Conservation (phyloP, 1,140 invertebrate species). For the Aphidius ervi region DNA sequence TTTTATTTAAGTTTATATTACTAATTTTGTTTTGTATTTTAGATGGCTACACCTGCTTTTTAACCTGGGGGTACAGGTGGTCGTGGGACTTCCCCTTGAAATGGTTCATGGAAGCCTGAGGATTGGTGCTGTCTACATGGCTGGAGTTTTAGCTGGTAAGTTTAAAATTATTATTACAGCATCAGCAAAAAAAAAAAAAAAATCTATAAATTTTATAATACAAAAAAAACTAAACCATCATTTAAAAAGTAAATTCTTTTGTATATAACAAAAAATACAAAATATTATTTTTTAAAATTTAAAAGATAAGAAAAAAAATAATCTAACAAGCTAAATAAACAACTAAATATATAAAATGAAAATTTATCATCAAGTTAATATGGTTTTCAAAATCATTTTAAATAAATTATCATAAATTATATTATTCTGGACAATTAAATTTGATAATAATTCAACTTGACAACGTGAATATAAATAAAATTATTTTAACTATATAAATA, state of each 20-base stretch:
- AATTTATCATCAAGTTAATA: too few species aligned
- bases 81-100: constrained; percentile 88
- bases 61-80: constrained; percentile 87
- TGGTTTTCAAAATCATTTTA: constrained; percentile 13
- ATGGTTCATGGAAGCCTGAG: constrained; percentile 94
- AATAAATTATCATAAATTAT: neutral
- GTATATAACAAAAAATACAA: too few species aligned
- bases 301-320: too few species aligned
- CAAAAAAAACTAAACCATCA: too few species aligned
- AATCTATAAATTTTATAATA: neutral
- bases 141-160: constrained; percentile 83
- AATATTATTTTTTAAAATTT: too few species aligned
- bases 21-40: constrained; percentile 34
- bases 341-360: too few species aligned
- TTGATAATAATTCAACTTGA: too few species aligned
- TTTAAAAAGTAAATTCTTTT: too few species aligned
- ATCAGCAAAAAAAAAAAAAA: constrained; percentile 6
- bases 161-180: constrained; percentile 17
- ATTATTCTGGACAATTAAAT: too few species aligned
- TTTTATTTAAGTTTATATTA: neutral
- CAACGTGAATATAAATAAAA: too few species aligned
- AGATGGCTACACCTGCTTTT: constrained; percentile 93
- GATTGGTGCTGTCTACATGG: constrained; percentile 88
- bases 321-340: too few species aligned
- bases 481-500: too few species aligned